A percentile compares a stretch with the other conserved stretches of the same genome.
phyloP scores from a whole-genome alignment of 2,797 vertebrate species.

The Saxicola maurus region DNA sequence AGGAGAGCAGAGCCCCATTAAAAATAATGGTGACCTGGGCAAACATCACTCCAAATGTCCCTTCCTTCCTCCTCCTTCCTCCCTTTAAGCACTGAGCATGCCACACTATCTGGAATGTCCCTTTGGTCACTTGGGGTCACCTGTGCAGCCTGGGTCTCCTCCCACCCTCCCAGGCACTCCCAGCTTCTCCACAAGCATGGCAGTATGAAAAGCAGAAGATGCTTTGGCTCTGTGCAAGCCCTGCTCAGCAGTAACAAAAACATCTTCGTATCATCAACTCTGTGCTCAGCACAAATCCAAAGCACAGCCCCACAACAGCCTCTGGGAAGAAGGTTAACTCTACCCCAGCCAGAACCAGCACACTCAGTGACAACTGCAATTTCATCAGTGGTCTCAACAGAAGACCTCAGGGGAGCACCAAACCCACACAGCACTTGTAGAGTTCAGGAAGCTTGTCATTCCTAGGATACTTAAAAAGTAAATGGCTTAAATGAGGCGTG shows the following conservation, averaged over 20 bases:
- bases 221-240: neutral
- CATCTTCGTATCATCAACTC: neutral
- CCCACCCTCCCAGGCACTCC: neutral
- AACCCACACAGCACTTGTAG: neutral
- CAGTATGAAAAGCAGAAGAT: neutral
- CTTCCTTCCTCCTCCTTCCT: neutral
- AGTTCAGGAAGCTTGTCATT: neutral
- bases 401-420: neutral
- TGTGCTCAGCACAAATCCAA: neutral
- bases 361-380: neutral
- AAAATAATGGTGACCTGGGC: rapidly evolving
- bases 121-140: neutral
- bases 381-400: neutral
- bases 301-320: too few species aligned
- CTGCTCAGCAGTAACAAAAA: neutral
- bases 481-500: rapidly evolving
- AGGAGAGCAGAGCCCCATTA: neutral
- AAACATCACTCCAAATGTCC: neutral
- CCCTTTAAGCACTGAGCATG: neutral
- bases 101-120: rapidly evolving
- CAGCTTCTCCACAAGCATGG: neutral
- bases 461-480: neutral
- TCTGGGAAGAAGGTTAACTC: neutral
- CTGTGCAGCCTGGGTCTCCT: neutral
- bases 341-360: neutral